These are phyloP conservation scores for Elephantulus edwardii DNA, from an alignment of 2,113 vertebrate genomes.

Conservation along the genomic window DNA sequence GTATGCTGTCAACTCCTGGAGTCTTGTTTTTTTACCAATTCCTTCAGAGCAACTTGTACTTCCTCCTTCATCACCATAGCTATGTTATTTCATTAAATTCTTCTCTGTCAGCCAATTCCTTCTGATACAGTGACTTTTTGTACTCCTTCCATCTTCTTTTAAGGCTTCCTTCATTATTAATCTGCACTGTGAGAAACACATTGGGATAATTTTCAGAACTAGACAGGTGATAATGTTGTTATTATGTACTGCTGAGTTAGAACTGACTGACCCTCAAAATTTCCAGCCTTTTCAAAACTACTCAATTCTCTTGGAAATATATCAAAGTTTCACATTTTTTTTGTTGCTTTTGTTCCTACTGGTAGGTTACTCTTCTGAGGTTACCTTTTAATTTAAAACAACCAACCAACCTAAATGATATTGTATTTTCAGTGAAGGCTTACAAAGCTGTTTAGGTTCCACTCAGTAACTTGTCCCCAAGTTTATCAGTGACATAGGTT, in stretches of 20 bases:
- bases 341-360: not conserved
- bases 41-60: too few species aligned
- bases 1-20: too few species aligned
- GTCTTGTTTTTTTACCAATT: too few species aligned
- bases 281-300: slow-evolving; percentile 19
- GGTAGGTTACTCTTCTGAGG: not conserved
- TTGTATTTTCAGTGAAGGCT: not conserved
- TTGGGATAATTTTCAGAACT: not conserved
- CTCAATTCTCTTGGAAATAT: not conserved
- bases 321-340: not conserved
- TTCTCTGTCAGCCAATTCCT: too few species aligned
- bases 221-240: not conserved
- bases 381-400: not conserved
- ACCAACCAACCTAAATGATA: too few species aligned
- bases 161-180: too few species aligned
- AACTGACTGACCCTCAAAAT: slow-evolving; percentile 11
- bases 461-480: not conserved
- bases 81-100: too few species aligned
- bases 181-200: not conserved
- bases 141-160: too few species aligned
- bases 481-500: not conserved
- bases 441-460: not conserved
- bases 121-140: too few species aligned
- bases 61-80: too few species aligned
- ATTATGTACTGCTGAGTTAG: too few species aligned